phyloP scores from a whole-genome alignment of 2,888 invertebrate genomes.

The Amblyjoppa fuscipennis region DNA sequence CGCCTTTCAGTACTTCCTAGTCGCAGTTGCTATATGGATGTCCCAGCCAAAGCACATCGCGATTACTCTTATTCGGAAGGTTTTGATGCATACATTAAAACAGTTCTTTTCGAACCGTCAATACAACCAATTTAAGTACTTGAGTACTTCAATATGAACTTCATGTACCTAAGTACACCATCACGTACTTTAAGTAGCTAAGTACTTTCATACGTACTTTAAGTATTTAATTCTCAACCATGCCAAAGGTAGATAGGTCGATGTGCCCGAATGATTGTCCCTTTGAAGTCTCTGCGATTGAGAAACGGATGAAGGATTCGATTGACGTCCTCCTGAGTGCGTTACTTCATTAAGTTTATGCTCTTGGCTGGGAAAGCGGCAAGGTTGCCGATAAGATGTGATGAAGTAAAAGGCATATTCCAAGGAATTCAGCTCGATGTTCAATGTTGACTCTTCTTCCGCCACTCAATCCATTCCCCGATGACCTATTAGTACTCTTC shows the following conservation, averaged over 20 bases:
- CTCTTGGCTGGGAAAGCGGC: not conserved
- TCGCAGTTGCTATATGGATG: too few relatives aligned
- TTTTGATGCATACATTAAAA: too few relatives aligned
- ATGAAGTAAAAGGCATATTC: not conserved
- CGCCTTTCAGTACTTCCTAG: too few relatives aligned
- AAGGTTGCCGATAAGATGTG: not conserved
- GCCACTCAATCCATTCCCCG: not conserved
- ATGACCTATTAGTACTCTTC: too few relatives aligned
- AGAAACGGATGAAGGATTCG: slow-evolving; percentile 13
- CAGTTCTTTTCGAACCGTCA: too few relatives aligned
- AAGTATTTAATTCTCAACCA: slow-evolving; percentile 39
- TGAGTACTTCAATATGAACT: too few relatives aligned
- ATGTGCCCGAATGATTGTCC: slow-evolving; percentile 40
- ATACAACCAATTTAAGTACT: too few relatives aligned
- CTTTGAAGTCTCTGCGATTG: slow-evolving; percentile 16
- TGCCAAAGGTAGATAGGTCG: slow-evolving; percentile 23
- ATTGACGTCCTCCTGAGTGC: not conserved
- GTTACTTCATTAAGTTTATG: slow-evolving; percentile 16
- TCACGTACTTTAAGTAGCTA: too few relatives aligned
- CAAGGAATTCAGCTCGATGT: not conserved
- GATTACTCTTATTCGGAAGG: too few relatives aligned
- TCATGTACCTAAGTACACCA: too few relatives aligned
- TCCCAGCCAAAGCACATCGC: too few relatives aligned
- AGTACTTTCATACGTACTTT: not conserved
- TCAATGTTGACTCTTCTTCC: not conserved